These are phyloP conservation scores for Acrocephalus arundinaceus DNA, from an alignment of 2,113 vertebrate species.

Conservation along the genomic window DNA sequence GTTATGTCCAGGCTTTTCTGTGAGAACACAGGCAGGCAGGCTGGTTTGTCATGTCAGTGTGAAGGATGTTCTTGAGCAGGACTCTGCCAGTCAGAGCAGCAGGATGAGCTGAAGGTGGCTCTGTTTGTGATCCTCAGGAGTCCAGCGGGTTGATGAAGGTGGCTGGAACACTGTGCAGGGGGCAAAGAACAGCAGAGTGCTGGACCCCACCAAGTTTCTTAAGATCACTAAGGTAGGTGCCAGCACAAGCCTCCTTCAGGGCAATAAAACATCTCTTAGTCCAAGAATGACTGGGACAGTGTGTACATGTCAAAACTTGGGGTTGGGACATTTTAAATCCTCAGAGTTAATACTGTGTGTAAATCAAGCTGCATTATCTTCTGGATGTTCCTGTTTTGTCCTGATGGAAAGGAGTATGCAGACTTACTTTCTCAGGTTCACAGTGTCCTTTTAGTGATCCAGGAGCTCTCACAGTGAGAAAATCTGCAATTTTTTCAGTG, in stretches of 20 bases:
- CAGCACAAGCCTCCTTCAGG: not conserved
- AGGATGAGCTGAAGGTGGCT: not conserved
- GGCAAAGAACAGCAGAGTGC: constrained; percentile 93
- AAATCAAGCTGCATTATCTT: not conserved
- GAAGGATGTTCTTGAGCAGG: not conserved
- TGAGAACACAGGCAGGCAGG: not conserved
- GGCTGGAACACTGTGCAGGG: constrained; percentile 97
- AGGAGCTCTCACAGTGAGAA: not conserved
- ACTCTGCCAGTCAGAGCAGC: not conserved
- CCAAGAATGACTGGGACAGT: fast-evolving
- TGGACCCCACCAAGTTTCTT: constrained; percentile 96
- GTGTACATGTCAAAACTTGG: not conserved
- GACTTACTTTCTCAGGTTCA: not conserved
- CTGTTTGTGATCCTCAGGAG: constrained; percentile 55
- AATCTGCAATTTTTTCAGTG: not conserved
- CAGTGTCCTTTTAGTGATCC: not conserved
- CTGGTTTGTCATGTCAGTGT: too few species aligned
- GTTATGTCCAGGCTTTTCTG: not conserved
- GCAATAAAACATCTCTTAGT: not conserved
- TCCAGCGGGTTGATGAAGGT: constrained; percentile 86
- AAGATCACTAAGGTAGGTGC: constrained; percentile 96
- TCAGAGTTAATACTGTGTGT: not conserved
- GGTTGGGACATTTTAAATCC: not conserved
- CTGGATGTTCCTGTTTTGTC: not conserved
- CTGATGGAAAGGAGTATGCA: not conserved